phyloP scores from a whole-genome alignment of 2,888 invertebrate species.

The Lysandra coridon region DNA sequence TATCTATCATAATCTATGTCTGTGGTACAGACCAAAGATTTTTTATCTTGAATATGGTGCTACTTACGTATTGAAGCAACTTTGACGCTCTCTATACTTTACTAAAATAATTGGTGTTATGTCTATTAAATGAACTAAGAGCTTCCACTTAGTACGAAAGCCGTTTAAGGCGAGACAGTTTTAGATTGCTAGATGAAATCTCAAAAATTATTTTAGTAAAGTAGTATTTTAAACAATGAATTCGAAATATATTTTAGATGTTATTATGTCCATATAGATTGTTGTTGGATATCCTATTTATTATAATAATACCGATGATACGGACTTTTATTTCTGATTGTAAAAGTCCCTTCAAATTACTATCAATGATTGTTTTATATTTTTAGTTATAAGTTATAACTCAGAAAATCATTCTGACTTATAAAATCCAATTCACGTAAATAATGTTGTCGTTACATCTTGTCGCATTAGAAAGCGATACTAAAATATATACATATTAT shows the following conservation, averaged over 20 bases:
- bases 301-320: conserved; percentile 5
- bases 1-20: no score
- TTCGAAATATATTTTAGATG: conserved; percentile 30
- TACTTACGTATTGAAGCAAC: conserved; percentile 8
- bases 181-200: background rate
- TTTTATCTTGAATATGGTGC: conserved; percentile 25
- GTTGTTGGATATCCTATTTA: conserved; percentile 32
- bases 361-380: background rate
- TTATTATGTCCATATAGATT: conserved; percentile 28
- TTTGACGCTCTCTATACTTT: conserved; percentile 28
- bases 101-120: conserved; percentile 23
- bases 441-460: background rate
- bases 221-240: conserved; percentile 21
- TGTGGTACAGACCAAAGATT: conserved; percentile 11
- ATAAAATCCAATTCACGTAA: background rate
- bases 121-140: background rate
- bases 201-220: conserved; percentile 30
- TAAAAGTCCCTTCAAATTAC: background rate
- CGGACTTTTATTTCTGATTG: conserved; percentile 6
- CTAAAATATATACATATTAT: no score
- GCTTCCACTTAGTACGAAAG: background rate
- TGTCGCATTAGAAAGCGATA: no score
- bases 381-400: background rate
- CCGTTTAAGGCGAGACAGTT: background rate
- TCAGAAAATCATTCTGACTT: background rate